phyloP scores from a whole-genome alignment of 2,113 vertebrate genomes.

The Campylorhamphus procurvoides region DNA sequence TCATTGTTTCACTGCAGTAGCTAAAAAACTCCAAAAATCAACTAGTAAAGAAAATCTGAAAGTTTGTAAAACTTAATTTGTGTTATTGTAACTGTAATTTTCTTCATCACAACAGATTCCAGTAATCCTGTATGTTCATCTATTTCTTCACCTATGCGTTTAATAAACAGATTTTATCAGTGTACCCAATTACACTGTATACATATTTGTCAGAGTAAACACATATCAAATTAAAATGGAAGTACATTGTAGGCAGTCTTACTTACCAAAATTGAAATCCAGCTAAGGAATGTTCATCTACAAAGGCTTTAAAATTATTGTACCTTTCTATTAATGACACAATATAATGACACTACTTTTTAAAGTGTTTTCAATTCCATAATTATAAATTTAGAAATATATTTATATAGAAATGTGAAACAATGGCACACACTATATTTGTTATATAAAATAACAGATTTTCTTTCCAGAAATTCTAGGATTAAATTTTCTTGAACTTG shows the following conservation, averaged over 20 bases:
- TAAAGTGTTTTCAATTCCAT: not conserved
- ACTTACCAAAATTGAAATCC: not conserved
- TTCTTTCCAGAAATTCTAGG: not conserved
- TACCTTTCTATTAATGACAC: not conserved
- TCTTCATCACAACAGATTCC: not conserved
- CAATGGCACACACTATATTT: not conserved
- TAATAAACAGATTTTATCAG: not conserved
- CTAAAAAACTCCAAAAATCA: not conserved
- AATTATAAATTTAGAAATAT: not conserved
- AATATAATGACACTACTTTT: not conserved
- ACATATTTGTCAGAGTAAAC: not conserved
- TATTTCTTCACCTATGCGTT: not conserved
- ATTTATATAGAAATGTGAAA: not conserved
- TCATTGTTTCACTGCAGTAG: not conserved
- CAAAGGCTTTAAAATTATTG: not conserved
- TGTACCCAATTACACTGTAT: not conserved
- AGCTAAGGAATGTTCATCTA: not conserved
- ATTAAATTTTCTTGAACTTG: not conserved
- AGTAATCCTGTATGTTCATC: not conserved
- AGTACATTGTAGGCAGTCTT: not conserved
- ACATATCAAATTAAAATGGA: not conserved
- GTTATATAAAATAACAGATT: not conserved
- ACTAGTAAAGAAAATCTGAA: not conserved
- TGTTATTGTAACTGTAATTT: not conserved
- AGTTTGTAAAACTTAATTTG: not conserved